phyloP scores from a whole-genome alignment of 2,797 vertebrate genomes.

The Characodon lateralis region DNA sequence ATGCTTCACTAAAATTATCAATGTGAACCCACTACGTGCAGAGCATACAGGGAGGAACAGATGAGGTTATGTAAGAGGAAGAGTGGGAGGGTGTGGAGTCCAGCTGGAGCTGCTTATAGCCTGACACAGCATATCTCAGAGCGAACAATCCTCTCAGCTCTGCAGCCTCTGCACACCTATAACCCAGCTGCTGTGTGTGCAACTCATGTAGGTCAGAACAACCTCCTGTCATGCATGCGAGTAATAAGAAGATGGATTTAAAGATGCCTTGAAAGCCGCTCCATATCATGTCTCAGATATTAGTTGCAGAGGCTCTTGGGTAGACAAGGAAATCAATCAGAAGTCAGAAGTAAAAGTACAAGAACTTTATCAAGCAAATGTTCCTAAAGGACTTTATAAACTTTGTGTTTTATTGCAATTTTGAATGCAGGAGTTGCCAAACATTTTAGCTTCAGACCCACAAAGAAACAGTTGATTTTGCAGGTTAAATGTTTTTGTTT shows the following conservation, averaged over 20 bases:
- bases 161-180: slow-evolving; percentile 34
- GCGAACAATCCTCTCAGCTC: slow-evolving; percentile 44
- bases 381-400: not conserved
- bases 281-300: not conserved
- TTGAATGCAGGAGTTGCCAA: not conserved
- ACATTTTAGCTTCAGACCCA: not conserved
- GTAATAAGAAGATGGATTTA: not conserved
- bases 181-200: slow-evolving; percentile 22
- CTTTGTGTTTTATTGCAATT: not conserved
- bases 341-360: not conserved
- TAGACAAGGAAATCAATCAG: not conserved
- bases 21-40: slow-evolving; percentile 17
- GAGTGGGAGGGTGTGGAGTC: slow-evolving; percentile 72
- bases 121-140: slow-evolving; percentile 64
- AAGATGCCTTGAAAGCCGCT: not conserved
- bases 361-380: not conserved
- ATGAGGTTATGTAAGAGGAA: slow-evolving; percentile 69
- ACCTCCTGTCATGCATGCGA: not conserved
- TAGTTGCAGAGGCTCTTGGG: not conserved
- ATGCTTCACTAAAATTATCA: slow-evolving; percentile 9
- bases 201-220: slow-evolving; percentile 45
- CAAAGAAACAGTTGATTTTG: not conserved
- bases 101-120: slow-evolving; percentile 68
- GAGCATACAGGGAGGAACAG: slow-evolving; percentile 51
- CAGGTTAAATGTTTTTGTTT: not conserved